These are phyloP conservation scores for Saccopteryx leptura DNA, from an alignment of 2,113 vertebrate species.

Conservation along the genomic window DNA sequence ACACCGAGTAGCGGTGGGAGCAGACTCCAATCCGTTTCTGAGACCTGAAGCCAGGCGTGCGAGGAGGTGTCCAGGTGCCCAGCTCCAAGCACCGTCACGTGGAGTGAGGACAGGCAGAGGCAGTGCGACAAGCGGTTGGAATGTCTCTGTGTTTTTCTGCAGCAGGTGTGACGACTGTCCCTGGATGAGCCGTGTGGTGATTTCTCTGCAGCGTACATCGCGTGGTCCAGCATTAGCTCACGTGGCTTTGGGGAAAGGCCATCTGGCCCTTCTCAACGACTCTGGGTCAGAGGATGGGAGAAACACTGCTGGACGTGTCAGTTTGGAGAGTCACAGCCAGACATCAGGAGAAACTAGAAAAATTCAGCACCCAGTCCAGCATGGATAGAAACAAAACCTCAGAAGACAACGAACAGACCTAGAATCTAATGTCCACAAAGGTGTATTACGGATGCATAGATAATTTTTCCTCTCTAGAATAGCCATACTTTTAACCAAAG, in stretches of 20 bases:
- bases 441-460: not conserved
- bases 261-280: too few relatives aligned
- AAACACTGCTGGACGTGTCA: too few relatives aligned
- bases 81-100: not conserved
- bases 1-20: not conserved
- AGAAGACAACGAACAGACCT: not conserved
- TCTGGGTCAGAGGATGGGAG: too few relatives aligned
- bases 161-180: not conserved
- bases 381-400: not conserved
- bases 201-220: not conserved
- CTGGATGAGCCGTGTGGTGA: not conserved
- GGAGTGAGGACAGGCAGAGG: not conserved
- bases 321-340: not conserved
- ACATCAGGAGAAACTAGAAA: not conserved
- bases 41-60: not conserved
- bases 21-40: not conserved
- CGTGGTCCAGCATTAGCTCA: not conserved
- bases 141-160: not conserved
- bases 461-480: not conserved
- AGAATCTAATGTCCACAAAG: not conserved
- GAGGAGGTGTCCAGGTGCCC: not conserved
- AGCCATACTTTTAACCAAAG: not conserved
- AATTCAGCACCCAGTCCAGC: not conserved
- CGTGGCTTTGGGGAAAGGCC: not conserved
- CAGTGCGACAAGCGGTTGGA: rapidly evolving